Base-by-base conservation (phyloP, 2,113 vertebrate species). In the Thamnaconus septentrionalis region DNA sequence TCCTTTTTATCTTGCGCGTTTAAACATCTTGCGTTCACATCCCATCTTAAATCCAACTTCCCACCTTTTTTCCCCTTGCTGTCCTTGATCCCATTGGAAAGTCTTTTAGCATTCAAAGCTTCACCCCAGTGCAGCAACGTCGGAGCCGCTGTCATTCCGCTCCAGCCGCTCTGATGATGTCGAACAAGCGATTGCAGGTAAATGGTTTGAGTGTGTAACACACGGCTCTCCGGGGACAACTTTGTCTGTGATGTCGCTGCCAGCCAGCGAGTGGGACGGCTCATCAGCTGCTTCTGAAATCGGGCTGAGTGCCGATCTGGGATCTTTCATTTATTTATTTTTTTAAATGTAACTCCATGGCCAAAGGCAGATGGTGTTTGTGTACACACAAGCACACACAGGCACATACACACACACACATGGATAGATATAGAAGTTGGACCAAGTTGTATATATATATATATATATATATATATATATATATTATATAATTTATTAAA, bases 281-380 rank as follows among this genome's bases (percentile, higher is more conserved):
- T 84, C 85, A 89, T 90, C 85, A 85, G 79, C 78, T 88, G 87
- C 84, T 90, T 75, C 69, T 70, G 73, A 81, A 88, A 85, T 62
- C 60, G 71, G 75, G 75, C 83, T 72, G 60, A 65, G 69, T 75
- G 59, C 76, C 74, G 86, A 85, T 78, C 83, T 78, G 85, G 79
- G 73, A 86, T 76, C 86, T 87, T 70, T 31, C 18, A 31, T 31
- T 31, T 31, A 31, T 31, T 31, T 31, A 31, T 31, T 31, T 31
- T 31, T 31, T 31, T 31, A 31, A 31, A 31, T 82, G 80, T 69
- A 67, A 50, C 70, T 52, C 57, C 57, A 79, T 72, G 79, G 50
- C 61, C 63, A 76, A 43, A 62, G 48, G 74, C 49, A 52, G 50
- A 50, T 50, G 48, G 48, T 50, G 48, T n/a, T 31, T n/a, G 48